Evolutionary conservation across 2,113 vertebrate genomes (phyloP), one percentile per base, ranked within the genome.

Genomic region (Propithecus coquereli): DNA sequence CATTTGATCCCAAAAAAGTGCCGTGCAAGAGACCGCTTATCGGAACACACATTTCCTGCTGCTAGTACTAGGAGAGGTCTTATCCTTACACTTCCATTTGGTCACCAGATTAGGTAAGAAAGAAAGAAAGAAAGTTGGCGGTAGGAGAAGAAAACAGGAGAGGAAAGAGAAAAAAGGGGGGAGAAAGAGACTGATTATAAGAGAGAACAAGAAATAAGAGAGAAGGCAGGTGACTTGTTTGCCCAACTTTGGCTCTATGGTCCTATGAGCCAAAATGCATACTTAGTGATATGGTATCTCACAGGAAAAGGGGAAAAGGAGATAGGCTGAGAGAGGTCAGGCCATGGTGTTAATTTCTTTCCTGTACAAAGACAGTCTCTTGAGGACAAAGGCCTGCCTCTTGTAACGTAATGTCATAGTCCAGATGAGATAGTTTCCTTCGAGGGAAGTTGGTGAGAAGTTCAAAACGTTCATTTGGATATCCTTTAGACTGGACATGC

Each of bases 311-410:
- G 97, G 96, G 92, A 98, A 97, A 96, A 95, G 97, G 97, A 97
- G 97, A 97, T 97, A 97, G 98, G 98, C 97, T 98, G 98, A 98
- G 98, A 98, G 98, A 98, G 93, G 97, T 96, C 98, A 98, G 98
- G 97, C 97, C 97, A 94, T 34, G 13, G 94, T 96, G 98, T 98
- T 99, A 99, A 99, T 99, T 99, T 98, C 99, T 99, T 98, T 99
- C 99, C 98, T 99, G 99, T 97, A 99, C 99, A 99, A 99, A 99
- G 98, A 99, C 99, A 99, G 99, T 99, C 98, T 99, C 99, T 99
- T 99, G 99, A 98, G 99, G 99, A 98, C 99, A 99, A 97, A 99
- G 99, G 94, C 99, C 99, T 86, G 99, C 99, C 97, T 99, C 99
- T 97, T 99, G 99, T 98, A 99, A 99, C 2, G 99, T 99, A 98